Evolutionary conservation across 2,797 vertebrate species (phyloP).

Genomic region (Premnoplex brunnescens): DNA sequence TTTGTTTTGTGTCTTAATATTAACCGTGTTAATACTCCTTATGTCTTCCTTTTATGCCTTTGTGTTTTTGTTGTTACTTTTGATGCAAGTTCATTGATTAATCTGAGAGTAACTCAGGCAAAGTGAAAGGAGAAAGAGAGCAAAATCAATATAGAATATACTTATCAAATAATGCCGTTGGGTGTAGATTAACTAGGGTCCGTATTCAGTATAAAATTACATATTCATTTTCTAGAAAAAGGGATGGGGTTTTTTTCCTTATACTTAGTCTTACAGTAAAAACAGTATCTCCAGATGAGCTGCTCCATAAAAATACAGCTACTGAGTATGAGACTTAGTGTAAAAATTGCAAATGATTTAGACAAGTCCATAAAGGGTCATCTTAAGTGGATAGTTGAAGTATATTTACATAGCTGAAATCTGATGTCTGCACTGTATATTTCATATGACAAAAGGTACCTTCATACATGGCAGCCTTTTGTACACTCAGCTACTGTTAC

Average conservation of each 20-base stretch:
- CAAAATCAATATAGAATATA: background rate
- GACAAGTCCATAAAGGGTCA: background rate
- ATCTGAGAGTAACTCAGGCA: background rate
- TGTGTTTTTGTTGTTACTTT: background rate
- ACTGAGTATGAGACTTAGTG: background rate
- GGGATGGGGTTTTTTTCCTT: accelerated
- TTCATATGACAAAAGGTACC: background rate
- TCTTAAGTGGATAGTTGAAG: background rate
- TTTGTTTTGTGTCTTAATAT: background rate
- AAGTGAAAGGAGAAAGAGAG: background rate
- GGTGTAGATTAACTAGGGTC: background rate
- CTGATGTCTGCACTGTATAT: accelerated
- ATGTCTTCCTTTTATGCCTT: background rate
- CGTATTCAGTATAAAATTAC: background rate
- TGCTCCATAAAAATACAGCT: background rate
- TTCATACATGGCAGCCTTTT: background rate
- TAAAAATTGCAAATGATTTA: background rate
- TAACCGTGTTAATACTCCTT: background rate
- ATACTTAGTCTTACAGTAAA: background rate
- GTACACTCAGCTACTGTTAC: background rate
- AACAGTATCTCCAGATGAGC: background rate
- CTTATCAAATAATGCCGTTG: background rate
- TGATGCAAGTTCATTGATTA: background rate
- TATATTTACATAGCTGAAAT: background rate
- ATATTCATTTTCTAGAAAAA: background rate